Evolutionary conservation across 2,888 invertebrate genomes (phyloP).

Genomic region (Acleris emargana): DNA sequence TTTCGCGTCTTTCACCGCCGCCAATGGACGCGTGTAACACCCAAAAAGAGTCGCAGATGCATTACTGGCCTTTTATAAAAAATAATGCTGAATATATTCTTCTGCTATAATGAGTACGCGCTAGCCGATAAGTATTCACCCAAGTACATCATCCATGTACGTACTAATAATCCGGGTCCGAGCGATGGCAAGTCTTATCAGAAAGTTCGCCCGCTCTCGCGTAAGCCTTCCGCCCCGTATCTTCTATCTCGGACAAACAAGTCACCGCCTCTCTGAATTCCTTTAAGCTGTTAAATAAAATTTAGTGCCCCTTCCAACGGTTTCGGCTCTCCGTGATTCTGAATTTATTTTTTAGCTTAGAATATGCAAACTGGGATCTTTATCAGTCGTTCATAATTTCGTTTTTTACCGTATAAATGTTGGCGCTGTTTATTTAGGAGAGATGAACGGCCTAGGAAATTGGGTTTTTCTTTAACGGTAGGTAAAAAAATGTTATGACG

Average conservation of each 20-base stretch:
- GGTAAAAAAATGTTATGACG: neutral
- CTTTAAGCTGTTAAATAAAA: constrained; percentile 60
- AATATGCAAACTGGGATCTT: constrained; percentile 31
- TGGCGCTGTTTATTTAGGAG: constrained; percentile 26
- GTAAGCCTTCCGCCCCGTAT: constrained; percentile 43
- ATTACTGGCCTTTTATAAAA: too few relatives aligned
- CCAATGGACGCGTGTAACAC: too few relatives aligned
- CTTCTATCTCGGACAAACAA: constrained; percentile 60
- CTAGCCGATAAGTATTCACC: neutral
- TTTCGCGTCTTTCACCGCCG: too few relatives aligned
- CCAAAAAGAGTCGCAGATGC: too few relatives aligned
- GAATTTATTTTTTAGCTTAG: constrained; percentile 55
- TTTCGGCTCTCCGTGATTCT: constrained; percentile 50
- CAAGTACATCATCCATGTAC: neutral
- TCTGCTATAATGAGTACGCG: too few relatives aligned
- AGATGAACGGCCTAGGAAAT: constrained; percentile 13
- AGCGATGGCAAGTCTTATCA: neutral
- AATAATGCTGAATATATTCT: too few relatives aligned
- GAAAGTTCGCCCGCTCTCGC: constrained; percentile 40
- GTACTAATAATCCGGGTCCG: neutral
- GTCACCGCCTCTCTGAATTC: constrained; percentile 50
- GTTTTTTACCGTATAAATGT: constrained; percentile 21
- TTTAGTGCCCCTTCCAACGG: constrained; percentile 51
- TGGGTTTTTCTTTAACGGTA: constrained; percentile 3
- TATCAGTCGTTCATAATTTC: constrained; percentile 37